A percentile compares a stretch with the other conserved stretches of the same genome.
Evolutionary conservation across 2,888 invertebrate genomes (phyloP).

Genomic region (Ophraella communa): DNA sequence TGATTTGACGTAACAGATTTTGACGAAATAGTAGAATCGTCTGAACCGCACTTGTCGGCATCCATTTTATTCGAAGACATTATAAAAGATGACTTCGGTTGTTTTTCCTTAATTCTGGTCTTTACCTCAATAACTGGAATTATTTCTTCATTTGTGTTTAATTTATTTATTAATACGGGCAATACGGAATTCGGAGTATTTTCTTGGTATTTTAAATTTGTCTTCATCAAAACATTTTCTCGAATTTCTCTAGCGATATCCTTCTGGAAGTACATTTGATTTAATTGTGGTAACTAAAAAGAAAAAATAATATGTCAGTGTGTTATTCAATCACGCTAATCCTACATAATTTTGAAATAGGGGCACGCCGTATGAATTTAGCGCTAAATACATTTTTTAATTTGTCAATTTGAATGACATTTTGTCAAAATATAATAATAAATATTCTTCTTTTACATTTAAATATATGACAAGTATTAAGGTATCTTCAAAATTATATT

Average conservation of each 20-base stretch:
- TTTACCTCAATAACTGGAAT: constrained; percentile 55
- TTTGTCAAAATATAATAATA: not conserved
- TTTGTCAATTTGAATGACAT: not conserved
- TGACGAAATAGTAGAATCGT: constrained; percentile 41
- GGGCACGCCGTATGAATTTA: not conserved
- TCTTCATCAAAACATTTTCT: constrained; percentile 45
- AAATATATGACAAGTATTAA: too few species aligned
- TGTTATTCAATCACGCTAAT: not conserved
- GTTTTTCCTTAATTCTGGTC: constrained; percentile 40
- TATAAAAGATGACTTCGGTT: constrained; percentile 45
- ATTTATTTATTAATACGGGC: not conserved
- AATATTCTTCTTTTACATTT: not conserved
- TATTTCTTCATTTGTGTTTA: constrained; percentile 45
- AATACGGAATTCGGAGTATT: not conserved
- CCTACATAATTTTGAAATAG: constrained; percentile 2
- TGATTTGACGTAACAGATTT: constrained; percentile 36
- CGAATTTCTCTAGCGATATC: constrained; percentile 52
- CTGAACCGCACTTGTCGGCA: constrained; percentile 42
- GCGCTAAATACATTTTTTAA: not conserved
- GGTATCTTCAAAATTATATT: too few species aligned
- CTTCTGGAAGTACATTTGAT: constrained; percentile 9
- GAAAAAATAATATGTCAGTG: not conserved
- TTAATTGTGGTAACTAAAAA: constrained; percentile 1
- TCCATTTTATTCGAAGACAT: constrained; percentile 41
- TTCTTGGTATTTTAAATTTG: not conserved